These are phyloP conservation scores for Eriosoma lanigerum DNA, from an alignment of 1,140 invertebrate genomes.

Conservation along the genomic window DNA sequence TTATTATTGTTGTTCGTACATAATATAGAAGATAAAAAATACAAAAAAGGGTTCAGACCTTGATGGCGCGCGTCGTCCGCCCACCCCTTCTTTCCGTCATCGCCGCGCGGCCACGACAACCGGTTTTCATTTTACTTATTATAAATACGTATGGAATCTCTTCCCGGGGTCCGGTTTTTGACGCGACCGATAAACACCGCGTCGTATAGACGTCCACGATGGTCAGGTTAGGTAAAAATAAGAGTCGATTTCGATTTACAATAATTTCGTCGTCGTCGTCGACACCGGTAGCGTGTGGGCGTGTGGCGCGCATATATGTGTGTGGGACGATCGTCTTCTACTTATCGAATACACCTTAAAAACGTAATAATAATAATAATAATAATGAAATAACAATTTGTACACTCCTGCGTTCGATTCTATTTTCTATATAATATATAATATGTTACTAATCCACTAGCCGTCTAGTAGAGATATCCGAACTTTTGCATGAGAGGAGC, in stretches of 20 bases:
- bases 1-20: neutral
- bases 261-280: slow-evolving; percentile 21
- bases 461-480: too few species aligned
- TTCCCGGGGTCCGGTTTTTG: slow-evolving; percentile 2
- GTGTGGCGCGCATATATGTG: neutral
- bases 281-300: slow-evolving; percentile 23
- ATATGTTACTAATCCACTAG: too few species aligned
- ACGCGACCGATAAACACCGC: neutral
- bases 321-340: slow-evolving; percentile 31
- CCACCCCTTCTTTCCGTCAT: neutral
- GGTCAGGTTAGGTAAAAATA: neutral
- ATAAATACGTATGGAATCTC: slow-evolving; percentile 38
- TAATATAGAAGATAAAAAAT: neutral
- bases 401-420: neutral
- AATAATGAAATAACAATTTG: slow-evolving; percentile 33
- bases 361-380: slow-evolving; percentile 23
- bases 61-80: neutral
- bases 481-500: neutral
- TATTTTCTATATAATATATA: neutral
- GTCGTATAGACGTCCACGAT: neutral
- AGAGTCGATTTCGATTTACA: slow-evolving; percentile 36
- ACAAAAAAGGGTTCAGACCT: slow-evolving; percentile 20
- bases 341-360: slow-evolving; percentile 28
- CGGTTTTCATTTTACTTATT: slow-evolving; percentile 28
- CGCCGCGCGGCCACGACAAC: neutral